Evolutionary conservation across 2,888 invertebrate species (phyloP).

Genomic region (Isoperla grammatica): DNA sequence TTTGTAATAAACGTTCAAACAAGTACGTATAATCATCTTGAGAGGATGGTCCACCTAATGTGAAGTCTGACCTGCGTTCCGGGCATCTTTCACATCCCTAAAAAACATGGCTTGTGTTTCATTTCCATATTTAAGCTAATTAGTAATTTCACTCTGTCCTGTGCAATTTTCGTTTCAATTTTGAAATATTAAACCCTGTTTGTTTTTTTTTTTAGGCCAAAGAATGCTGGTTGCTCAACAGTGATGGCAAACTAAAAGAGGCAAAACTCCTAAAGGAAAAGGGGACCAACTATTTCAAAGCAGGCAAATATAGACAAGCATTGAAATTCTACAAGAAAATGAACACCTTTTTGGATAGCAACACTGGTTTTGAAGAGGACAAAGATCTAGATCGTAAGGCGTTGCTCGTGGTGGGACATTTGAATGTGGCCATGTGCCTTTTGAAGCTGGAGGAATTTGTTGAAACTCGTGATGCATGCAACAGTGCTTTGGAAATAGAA

Average conservation of each 20-base stretch:
- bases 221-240: conserved; percentile 77
- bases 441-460: conserved; percentile 67
- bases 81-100: too few species aligned
- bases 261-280: conserved; percentile 80
- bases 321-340: conserved; percentile 83
- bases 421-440: conserved; percentile 79
- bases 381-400: conserved; percentile 48
- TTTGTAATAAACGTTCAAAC: too few species aligned
- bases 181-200: too few species aligned
- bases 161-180: too few species aligned
- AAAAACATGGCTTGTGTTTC: too few species aligned
- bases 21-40: too few species aligned
- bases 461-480: conserved; percentile 68
- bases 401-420: conserved; percentile 61
- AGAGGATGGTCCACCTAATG: too few species aligned
- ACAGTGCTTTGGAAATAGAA: conserved; percentile 69
- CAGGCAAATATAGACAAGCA: conserved; percentile 69
- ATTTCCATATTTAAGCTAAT: too few species aligned
- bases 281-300: conserved; percentile 85
- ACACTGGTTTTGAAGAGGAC: conserved; percentile 41
- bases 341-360: conserved; percentile 55
- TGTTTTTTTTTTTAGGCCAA: conserved; percentile 50
- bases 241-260: conserved; percentile 72
- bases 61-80: too few species aligned
- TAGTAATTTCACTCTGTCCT: too few species aligned